Base-by-base conservation (phyloP, 92 coral and sea anemone species). In the Virgularia gustaviana region DNA sequence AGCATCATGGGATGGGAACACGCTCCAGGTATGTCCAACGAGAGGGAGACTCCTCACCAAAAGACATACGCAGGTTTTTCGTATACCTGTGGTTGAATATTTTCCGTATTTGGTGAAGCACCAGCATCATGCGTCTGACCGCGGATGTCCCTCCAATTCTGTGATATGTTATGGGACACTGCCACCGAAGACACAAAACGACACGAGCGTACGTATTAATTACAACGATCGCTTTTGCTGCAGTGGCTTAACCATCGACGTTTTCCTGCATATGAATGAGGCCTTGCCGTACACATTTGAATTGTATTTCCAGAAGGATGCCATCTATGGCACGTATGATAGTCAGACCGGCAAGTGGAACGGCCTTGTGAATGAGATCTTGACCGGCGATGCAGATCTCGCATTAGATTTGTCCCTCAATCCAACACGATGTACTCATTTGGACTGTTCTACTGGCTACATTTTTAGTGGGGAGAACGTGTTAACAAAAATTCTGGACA, bases 321-420 rank as follows among this genome's bases (percentile, higher is more conserved):
- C 73, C 7, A 58, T 71, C 11, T 90, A 80, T 66, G 96, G 96
- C 2, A 84, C 83, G 4, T 81, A 71, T 25, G 72, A 90, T 44
- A 4, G 85, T 7, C 37, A 25, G 24, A 87, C 92, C 9, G 82
- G 79, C 2, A 30, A 83, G 9, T 90, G 96, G 96, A 87, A 87
- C 70, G 96, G 96, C 5, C 70, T 90, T 79, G 59, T 90, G 18
- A 77, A 79, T 24, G 96, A 90, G 13, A 65, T 90, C 36, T 13
- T 90, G 16, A 77, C 81, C 57, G 86, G 83, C 28, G 82, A 85
- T 62, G 86, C 88, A 30, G 96, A 90, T 53, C 64, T 90, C 80
- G 82, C 90, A 1, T 43, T 49, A 1, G 75, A 68, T n/a, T 39
- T 68, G 6, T 19, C 5, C 8, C 22, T 68, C 3, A 35, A 32